phyloP scores from a whole-genome alignment of 2,797 vertebrate species.

The Pyrocephalus nanus region DNA sequence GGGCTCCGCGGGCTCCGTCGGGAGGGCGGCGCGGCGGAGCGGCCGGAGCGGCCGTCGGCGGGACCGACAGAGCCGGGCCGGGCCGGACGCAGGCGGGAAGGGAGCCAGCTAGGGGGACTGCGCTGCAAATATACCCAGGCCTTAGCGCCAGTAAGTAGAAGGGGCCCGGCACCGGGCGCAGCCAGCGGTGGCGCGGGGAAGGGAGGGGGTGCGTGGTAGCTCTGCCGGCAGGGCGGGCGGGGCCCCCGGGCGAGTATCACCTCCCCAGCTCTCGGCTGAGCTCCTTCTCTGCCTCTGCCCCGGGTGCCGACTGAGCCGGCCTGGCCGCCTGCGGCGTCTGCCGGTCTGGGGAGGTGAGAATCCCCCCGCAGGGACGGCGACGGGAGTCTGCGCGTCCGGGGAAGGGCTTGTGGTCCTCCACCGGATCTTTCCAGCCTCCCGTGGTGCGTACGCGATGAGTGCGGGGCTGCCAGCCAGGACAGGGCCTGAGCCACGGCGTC shows the following conservation, averaged over 20 bases:
- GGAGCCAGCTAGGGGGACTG: neutral
- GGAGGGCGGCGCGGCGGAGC: neutral
- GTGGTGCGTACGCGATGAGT: neutral
- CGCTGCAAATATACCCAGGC: neutral
- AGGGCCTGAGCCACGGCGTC: neutral
- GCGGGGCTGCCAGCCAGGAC: neutral
- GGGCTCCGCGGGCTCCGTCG: neutral
- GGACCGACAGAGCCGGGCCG: neutral
- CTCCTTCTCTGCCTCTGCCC: neutral
- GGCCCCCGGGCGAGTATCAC: neutral
- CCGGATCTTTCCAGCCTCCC: too few relatives aligned
- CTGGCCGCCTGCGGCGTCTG: neutral
- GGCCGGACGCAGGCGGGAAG: neutral
- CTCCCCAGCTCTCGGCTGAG: neutral
- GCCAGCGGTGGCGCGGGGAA: neutral
- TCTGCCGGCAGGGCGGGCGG: neutral
- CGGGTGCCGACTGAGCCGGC: neutral
- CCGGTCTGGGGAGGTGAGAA: neutral
- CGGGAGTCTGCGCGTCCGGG: neutral
- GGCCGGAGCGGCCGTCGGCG: neutral
- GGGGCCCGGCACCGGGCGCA: neutral
- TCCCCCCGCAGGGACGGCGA: neutral
- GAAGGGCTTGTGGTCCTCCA: neutral
- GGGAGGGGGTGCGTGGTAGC: too few relatives aligned
- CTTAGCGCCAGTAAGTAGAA: constrained; percentile 4